A percentile compares a stretch with the other conserved stretches of the same genome.
These are phyloP conservation scores for Salvelinus sp. DNA, from an alignment of 2,113 vertebrate genomes.

Conservation along the genomic window DNA sequence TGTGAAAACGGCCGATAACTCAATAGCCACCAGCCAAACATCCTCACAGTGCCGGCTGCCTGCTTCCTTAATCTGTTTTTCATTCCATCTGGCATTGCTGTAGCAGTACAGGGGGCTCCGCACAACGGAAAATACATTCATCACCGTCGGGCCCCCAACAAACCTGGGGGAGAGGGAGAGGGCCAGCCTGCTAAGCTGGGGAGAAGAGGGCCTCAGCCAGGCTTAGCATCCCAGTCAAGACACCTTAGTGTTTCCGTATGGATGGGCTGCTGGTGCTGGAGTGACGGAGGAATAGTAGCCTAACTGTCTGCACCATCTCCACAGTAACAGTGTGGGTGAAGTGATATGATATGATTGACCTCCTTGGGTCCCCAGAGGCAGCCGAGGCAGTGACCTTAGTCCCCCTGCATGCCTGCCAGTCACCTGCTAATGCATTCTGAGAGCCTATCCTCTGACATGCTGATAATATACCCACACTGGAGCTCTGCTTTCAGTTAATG, in stretches of 20 bases:
- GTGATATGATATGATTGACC: not conserved
- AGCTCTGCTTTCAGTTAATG: not conserved
- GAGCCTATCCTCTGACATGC: not conserved
- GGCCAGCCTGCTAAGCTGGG: constrained; percentile 58
- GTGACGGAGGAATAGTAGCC: not conserved
- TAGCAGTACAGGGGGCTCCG: constrained; percentile 65
- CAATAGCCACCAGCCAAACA: constrained; percentile 78
- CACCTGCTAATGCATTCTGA: constrained; percentile 13
- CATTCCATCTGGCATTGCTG: constrained; percentile 70
- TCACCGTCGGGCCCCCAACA: constrained; percentile 68
- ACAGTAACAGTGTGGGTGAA: not conserved
- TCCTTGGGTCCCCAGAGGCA: not conserved
- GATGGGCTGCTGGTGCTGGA: constrained; percentile 5
- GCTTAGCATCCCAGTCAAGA: constrained; percentile 40
- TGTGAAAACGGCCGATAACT: constrained; percentile 80
- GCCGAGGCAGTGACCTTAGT: not conserved
- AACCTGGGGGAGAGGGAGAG: constrained; percentile 54
- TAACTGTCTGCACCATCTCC: not conserved
- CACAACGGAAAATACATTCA: constrained; percentile 73
- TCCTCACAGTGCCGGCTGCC: constrained; percentile 70
- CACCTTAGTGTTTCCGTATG: constrained; percentile 11
- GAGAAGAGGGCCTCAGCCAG: constrained; percentile 41
- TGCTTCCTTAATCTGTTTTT: constrained; percentile 77
- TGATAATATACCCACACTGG: not conserved
- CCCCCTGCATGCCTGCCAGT: not conserved